These are phyloP conservation scores for Callinectes sapidus DNA, from an alignment of 2,888 invertebrate species.

Conservation along the genomic window DNA sequence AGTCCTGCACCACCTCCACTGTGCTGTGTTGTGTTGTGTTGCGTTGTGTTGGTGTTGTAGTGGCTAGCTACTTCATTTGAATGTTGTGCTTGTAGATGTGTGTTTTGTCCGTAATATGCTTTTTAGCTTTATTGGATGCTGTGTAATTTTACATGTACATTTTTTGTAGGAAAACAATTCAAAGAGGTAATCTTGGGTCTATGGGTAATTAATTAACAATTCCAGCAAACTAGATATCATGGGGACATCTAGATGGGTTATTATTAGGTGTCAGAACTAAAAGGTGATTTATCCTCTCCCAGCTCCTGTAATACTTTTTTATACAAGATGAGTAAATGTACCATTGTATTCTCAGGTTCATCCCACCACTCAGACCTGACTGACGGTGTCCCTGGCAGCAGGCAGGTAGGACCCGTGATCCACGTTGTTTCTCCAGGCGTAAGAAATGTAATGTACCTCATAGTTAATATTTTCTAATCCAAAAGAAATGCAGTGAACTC, in stretches of 20 bases:
- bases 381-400: conserved; percentile 71
- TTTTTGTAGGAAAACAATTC: conserved; percentile 2
- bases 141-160: conserved; percentile 41
- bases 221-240: neutral
- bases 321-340: neutral
- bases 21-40: conserved; percentile 10
- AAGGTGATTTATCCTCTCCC: neutral
- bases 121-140: conserved; percentile 52
- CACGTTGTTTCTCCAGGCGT: neutral
- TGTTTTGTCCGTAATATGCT: conserved; percentile 50
- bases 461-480: neutral
- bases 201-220: conserved; percentile 17
- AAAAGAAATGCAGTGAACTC: neutral
- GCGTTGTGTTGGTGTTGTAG: conserved; percentile 31
- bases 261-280: neutral
- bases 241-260: neutral
- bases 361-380: conserved; percentile 54
- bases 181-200: neutral
- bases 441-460: neutral
- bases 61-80: conserved; percentile 41
- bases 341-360: conserved; percentile 44
- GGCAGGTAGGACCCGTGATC: conserved; percentile 62
- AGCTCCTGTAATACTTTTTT: neutral
- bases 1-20: conserved; percentile 49
- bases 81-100: conserved; percentile 48